Percentiles rank a stretch among this genome's conserved stretches.
phyloP scores from a whole-genome alignment of 1,140 invertebrate genomes.

The Drosophila pectinifera region DNA sequence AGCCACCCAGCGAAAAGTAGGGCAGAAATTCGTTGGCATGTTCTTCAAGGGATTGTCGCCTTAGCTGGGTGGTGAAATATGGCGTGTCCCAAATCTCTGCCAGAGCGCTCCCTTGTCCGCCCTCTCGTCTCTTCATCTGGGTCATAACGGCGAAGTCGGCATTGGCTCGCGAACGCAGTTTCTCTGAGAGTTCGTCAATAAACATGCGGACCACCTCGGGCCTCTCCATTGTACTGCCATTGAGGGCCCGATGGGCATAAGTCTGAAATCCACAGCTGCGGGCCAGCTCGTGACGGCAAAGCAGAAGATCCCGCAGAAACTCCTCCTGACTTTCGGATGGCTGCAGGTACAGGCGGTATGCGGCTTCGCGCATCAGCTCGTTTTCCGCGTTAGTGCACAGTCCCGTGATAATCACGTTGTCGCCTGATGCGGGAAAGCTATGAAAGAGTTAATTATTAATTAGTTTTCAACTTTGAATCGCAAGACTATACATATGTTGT shows the following conservation, averaged over 20 bases:
- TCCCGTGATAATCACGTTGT: constrained; percentile 90
- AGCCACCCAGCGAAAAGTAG: constrained; percentile 97
- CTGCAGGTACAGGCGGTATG: constrained; percentile 94
- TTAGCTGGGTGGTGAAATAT: constrained; percentile 91
- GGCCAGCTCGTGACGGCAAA: constrained; percentile 91
- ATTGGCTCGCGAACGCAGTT: constrained; percentile 88
- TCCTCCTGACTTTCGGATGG: constrained; percentile 92
- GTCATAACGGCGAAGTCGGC: constrained; percentile 91
- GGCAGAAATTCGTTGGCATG: constrained; percentile 90
- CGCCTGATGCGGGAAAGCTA: constrained; percentile 91
- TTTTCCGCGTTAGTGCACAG: constrained; percentile 93
- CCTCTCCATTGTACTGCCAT: constrained; percentile 93
- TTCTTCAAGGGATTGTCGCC: constrained; percentile 89
- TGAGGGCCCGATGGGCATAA: constrained; percentile 95
- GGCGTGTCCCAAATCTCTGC: constrained; percentile 94
- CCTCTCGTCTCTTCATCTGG: constrained; percentile 88
- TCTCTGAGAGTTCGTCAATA: constrained; percentile 90
- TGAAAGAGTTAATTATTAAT: constrained; percentile 20
- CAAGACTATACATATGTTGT: background rate
- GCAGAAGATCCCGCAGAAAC: constrained; percentile 90
- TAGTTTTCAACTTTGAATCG: constrained; percentile 1
- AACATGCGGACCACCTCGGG: constrained; percentile 92
- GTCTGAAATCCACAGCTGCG: constrained; percentile 94
- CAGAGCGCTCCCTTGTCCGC: constrained; percentile 64
- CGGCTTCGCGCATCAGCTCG: constrained; percentile 92